These are phyloP conservation scores for Heteractis magnifica DNA, from an alignment of 92 coral and sea anemone species.

Conservation along the genomic window DNA sequence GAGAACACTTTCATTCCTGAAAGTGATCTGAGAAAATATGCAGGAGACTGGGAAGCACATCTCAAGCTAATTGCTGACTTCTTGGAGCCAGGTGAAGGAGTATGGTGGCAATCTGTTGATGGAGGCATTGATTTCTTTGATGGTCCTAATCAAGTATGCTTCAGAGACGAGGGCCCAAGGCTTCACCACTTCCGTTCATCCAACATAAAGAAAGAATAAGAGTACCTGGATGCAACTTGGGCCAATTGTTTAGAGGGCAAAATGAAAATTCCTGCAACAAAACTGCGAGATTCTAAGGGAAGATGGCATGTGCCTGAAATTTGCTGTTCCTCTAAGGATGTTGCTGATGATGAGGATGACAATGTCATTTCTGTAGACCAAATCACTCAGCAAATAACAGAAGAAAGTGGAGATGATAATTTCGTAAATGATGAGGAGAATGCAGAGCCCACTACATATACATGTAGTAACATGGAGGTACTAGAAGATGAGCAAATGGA, in stretches of 20 bases:
- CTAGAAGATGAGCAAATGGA: neutral
- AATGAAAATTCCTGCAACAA: constrained; percentile 45
- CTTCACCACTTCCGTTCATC: constrained; percentile 45
- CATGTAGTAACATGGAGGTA: neutral
- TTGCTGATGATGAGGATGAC: neutral
- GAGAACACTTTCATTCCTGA: constrained; percentile 31
- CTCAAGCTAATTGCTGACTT: constrained; percentile 50
- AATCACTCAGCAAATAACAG: neutral
- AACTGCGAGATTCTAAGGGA: constrained; percentile 26
- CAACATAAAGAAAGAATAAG: constrained; percentile 34
- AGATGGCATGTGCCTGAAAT: constrained; percentile 22
- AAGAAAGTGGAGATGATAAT: neutral
- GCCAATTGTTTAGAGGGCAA: constrained; percentile 13
- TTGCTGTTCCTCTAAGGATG: neutral
- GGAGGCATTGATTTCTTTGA: constrained; percentile 66
- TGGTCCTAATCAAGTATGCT: constrained; percentile 40
- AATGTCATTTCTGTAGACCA: neutral
- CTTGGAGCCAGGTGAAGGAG: constrained; percentile 47
- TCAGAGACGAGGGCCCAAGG: constrained; percentile 41
- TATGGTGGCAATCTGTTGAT: constrained; percentile 61
- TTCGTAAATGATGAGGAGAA: neutral
- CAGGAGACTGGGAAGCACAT: constrained; percentile 60
- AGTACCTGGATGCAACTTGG: constrained; percentile 38
- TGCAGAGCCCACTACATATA: neutral
- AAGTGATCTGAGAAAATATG: constrained; percentile 34